Percentiles rank a stretch among this genome's conserved stretches.
Conservation (phyloP, 1,140 invertebrate genomes). For the Drosophila jambulina region DNA sequence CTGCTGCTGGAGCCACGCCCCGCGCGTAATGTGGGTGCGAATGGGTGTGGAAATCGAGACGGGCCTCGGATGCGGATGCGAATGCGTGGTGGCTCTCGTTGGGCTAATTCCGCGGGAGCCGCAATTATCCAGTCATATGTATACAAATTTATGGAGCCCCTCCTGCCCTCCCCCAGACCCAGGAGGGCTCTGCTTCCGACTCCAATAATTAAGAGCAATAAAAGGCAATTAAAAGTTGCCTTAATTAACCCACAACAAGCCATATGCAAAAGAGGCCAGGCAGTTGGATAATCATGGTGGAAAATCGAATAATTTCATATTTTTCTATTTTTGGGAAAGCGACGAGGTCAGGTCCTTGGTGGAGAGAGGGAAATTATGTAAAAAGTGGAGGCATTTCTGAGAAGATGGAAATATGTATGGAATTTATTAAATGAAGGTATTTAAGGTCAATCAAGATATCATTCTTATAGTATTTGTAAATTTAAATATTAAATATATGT, state of each 20-base stretch:
- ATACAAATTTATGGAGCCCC: constrained; percentile 33
- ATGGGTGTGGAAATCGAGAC: constrained; percentile 30
- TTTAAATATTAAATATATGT: not conserved
- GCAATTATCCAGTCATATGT: constrained; percentile 43
- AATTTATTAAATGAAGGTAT: too few relatives aligned
- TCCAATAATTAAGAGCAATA: constrained; percentile 54
- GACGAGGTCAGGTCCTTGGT: constrained; percentile 6
- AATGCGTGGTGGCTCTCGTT: constrained; percentile 45
- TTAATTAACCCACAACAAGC: constrained; percentile 35
- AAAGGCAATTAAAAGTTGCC: constrained; percentile 38
- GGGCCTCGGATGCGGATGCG: constrained; percentile 7
- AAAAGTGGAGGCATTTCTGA: not conserved
- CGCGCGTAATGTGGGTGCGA: constrained; percentile 50
- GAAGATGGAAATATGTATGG: too few relatives aligned
- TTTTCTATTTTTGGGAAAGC: not conserved
- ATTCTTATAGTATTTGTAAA: not conserved
- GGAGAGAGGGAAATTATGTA: not conserved
- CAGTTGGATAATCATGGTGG: constrained; percentile 23
- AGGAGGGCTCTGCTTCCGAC: constrained; percentile 16
- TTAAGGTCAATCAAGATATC: not conserved
- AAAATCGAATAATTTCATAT: constrained; percentile 24
- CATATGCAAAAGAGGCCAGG: constrained; percentile 42
- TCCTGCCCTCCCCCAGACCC: not conserved
- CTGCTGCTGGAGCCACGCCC: constrained; percentile 17
- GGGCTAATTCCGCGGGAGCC: constrained; percentile 37